phyloP scores from a whole-genome alignment of 2,888 invertebrate genomes.

The Lasioglossum villosulum region DNA sequence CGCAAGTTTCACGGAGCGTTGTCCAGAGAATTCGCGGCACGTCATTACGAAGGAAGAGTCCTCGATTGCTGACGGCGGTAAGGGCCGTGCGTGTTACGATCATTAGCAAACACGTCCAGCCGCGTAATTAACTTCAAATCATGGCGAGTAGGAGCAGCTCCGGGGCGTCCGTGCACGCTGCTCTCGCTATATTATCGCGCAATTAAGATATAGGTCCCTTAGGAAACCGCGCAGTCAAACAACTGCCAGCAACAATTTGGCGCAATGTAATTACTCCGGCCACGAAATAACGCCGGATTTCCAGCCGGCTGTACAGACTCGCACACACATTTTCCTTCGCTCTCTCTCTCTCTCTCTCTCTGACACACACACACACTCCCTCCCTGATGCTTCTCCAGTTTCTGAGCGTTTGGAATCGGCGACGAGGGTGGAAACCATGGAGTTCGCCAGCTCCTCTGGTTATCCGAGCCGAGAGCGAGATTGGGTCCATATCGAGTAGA shows the following conservation, averaged over 20 bases:
- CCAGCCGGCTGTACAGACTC: background rate
- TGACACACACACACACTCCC: too few relatives aligned
- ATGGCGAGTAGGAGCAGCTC: background rate
- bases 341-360: background rate
- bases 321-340: background rate
- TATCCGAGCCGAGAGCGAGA: conserved; percentile 45
- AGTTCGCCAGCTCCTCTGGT: conserved; percentile 6
- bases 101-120: conserved; percentile 27
- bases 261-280: conserved; percentile 45
- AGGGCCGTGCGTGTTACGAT: background rate
- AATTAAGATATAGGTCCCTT: conserved; percentile 52
- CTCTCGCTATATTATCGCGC: conserved; percentile 36
- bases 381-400: background rate
- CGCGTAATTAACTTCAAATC: conserved; percentile 44
- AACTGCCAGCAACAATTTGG: conserved; percentile 52
- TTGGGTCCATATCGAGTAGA: conserved; percentile 71
- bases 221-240: conserved; percentile 46
- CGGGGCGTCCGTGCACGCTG: background rate
- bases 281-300: conserved; percentile 45
- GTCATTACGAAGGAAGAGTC: background rate
- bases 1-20: background rate
- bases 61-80: background rate
- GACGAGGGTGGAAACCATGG: background rate
- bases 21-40: background rate
- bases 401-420: background rate